Conservation (phyloP, 2,888 invertebrate species). For the Platerodrilus igneus region DNA sequence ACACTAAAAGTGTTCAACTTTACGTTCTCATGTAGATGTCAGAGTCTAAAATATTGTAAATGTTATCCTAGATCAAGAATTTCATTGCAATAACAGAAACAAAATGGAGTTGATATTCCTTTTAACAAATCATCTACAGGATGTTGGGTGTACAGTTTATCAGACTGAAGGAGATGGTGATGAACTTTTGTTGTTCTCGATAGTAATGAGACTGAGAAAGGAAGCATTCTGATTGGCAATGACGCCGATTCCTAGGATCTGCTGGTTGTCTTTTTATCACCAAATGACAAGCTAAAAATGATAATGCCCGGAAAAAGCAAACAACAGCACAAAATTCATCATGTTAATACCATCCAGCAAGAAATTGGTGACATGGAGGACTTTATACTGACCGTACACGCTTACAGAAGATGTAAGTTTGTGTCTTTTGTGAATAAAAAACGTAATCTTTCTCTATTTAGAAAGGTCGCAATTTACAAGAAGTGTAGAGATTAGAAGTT, state of each 20-base stretch:
- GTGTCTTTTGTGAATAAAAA: too few species aligned
- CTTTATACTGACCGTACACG: too few species aligned
- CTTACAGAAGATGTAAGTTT: too few species aligned
- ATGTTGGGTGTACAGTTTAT: conserved; percentile 1
- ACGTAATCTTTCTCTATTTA: too few species aligned
- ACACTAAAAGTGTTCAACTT: conserved; percentile 10
- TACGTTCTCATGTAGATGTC: conserved; percentile 8
- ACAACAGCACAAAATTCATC: conserved; percentile 1
- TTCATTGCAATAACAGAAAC: conserved; percentile 5
- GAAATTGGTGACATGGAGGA: too few species aligned
- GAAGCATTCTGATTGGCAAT: conserved; percentile 1
- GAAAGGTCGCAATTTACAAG: too few species aligned
- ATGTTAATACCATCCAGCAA: too few species aligned
- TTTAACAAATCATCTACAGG: too few species aligned
- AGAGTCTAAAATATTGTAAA: conserved; percentile 9
- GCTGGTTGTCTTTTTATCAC: not conserved
- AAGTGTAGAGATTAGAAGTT: too few species aligned
- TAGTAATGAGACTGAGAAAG: conserved; percentile 3
- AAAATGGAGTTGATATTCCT: conserved; percentile 7
- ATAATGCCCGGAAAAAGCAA: not conserved
- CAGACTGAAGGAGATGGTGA: conserved; percentile 1
- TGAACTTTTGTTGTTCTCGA: not conserved
- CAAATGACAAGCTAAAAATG: conserved; percentile 3
- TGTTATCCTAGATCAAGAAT: conserved; percentile 2
- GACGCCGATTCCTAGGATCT: conserved; percentile 5